Conservation (phyloP, 2,797 vertebrate genomes). For the Lagorchestes hirsutus region DNA sequence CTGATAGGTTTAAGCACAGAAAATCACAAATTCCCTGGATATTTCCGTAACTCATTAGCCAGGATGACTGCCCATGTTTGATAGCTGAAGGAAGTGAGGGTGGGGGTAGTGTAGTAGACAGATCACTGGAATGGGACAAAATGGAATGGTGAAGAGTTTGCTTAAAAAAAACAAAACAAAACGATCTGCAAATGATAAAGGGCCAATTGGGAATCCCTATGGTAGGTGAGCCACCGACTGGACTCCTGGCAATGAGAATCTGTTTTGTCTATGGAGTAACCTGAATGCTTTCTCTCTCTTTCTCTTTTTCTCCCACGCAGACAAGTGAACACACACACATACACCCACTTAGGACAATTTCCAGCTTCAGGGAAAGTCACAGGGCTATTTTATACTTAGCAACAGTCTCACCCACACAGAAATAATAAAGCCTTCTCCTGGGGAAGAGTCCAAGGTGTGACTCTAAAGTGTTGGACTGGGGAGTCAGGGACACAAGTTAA, state of each 20-base stretch:
- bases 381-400: slow-evolving; percentile 47
- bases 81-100: slow-evolving; percentile 74
- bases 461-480: neutral
- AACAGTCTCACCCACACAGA: slow-evolving; percentile 5
- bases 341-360: slow-evolving; percentile 62
- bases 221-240: slow-evolving; percentile 55
- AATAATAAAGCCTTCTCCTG: neutral
- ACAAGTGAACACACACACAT: slow-evolving; percentile 51
- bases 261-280: slow-evolving; percentile 78
- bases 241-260: slow-evolving; percentile 82
- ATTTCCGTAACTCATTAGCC: slow-evolving; percentile 74
- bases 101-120: slow-evolving; percentile 13
- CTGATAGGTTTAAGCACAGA: slow-evolving; percentile 69
- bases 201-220: slow-evolving; percentile 75
- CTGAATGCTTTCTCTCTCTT: slow-evolving; percentile 37
- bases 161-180: neutral
- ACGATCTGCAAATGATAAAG: slow-evolving; percentile 60
- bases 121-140: slow-evolving; percentile 59
- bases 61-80: slow-evolving; percentile 76
- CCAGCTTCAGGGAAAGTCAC: slow-evolving; percentile 54
- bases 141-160: neutral
- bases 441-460: neutral
- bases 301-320: slow-evolving; percentile 57
- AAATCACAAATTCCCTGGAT: slow-evolving; percentile 73
- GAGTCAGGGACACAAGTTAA: neutral